Percentiles rank a stretch among this genome's conserved stretches.
phyloP scores from a whole-genome alignment of 2,888 invertebrate species.

The Eudasyphora cyanicolor region DNA sequence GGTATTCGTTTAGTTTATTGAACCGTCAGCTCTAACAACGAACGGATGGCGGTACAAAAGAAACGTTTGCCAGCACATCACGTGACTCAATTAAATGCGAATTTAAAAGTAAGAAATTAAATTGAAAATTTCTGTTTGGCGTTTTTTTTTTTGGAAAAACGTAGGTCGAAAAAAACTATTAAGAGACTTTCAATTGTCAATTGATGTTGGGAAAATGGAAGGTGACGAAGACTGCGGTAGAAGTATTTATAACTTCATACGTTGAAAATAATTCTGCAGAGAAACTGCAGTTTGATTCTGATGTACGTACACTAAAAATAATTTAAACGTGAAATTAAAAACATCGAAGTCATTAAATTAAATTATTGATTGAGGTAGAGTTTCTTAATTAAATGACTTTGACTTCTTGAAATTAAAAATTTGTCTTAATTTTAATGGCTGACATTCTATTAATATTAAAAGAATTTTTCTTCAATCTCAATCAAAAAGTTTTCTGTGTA shows the following conservation, averaged over 20 bases:
- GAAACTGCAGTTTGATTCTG: not conserved
- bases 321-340: too few relatives aligned
- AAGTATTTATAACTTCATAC: constrained; percentile 14
- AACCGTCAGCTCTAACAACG: too few relatives aligned
- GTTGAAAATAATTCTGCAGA: not conserved
- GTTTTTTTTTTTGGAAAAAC: not conserved
- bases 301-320: too few relatives aligned
- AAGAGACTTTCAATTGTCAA: constrained; percentile 9
- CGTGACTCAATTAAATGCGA: constrained; percentile 62
- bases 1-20: constrained; percentile 27
- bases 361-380: too few relatives aligned
- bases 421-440: too few relatives aligned
- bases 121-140: constrained; percentile 43
- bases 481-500: too few relatives aligned
- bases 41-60: not conserved
- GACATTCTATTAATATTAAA: too few relatives aligned
- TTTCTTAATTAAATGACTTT: too few relatives aligned
- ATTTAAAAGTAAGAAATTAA: constrained; percentile 44
- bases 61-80: constrained; percentile 35
- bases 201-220: not conserved
- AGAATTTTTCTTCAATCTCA: too few relatives aligned
- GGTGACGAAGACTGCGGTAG: not conserved
- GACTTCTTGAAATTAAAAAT: too few relatives aligned
- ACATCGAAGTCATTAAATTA: too few relatives aligned
- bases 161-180: constrained; percentile 29